phyloP scores from a whole-genome alignment of 2,113 vertebrate genomes.

The Peromyscus maniculatus region DNA sequence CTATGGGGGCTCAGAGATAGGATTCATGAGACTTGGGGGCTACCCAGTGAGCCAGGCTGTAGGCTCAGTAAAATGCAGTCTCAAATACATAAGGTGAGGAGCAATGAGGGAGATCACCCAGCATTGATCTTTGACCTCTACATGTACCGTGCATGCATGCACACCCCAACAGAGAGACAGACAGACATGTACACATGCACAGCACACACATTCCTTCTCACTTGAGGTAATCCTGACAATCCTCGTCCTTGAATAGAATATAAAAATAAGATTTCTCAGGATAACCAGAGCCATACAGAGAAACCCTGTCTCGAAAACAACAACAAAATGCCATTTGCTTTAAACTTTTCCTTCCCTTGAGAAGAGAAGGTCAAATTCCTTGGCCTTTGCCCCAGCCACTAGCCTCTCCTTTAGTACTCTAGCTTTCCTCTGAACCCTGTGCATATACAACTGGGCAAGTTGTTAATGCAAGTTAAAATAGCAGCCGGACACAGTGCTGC shows the following conservation, averaged over 20 bases:
- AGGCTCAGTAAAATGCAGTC: neutral
- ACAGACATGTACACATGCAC: neutral
- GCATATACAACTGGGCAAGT: neutral
- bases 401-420: neutral
- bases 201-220: neutral
- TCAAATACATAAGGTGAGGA: neutral
- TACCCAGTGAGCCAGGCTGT: no score
- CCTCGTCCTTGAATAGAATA: neutral
- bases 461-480: neutral
- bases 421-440: neutral
- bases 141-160: neutral
- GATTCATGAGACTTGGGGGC: neutral
- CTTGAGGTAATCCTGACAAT: neutral
- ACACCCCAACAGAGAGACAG: neutral
- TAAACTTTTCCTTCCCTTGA: neutral
- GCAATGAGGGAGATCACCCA: neutral
- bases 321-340: neutral
- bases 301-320: neutral
- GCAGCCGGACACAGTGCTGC: neutral
- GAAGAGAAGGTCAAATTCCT: constrained; percentile 21
- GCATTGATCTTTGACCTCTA: neutral
- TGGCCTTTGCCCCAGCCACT: neutral
- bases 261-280: neutral
- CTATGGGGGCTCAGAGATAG: neutral
- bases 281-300: neutral